Evolutionary conservation across 1,140 invertebrate species (phyloP), one percentile per base, ranked within the genome.

Genomic region (Cecropterus lyciades): DNA sequence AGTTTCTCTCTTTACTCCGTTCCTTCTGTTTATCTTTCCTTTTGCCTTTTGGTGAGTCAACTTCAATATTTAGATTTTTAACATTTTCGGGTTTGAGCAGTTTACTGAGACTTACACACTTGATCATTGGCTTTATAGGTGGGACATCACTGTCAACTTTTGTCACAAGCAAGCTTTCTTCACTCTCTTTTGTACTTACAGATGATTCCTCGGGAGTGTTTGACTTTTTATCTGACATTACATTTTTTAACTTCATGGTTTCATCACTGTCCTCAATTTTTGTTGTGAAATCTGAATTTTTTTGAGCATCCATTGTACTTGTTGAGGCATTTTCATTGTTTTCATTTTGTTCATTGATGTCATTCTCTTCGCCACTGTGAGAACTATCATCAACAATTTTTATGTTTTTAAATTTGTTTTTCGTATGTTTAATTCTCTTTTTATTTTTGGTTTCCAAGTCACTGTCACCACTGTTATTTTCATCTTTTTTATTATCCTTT

Each of bases 21-120:
- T 56, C 53, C 14, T 11, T 56, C 13, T 45, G 13, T 13, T 63
- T 14, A 40, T 55, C 33, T 37, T 27, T 55, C 43, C 60, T 60
- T 17, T 70, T 63, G 2, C 8, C n/a, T 48, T 17, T 70, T 8
- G 52, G 51, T 46, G 37, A 33, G 64, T 59, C 27, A 45, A 16
- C 37, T 43, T 65, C 60, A 57, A 52, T 66, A 57, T 70, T 62
- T 14, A 63, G 9, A 40, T 75, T 53, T 70, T 60, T 71, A 65
- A 72, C 37, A 59, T 45, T 69, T 51, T 80, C 78, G 52, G 80
- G 74, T 69, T 80, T 83, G 5, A 91, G 67, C 72, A 91, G 68
- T 69, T 85, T 89, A 65, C 62, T 77, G 20, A 91, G 69, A 73
- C 76, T 86, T 20, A 91, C 85, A 82, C 87, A 91, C 77, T 87